Percentiles rank a stretch among this genome's conserved stretches.
These are phyloP conservation scores for Caranx ignobilis DNA, from an alignment of 2,113 vertebrate genomes.

Conservation along the genomic window DNA sequence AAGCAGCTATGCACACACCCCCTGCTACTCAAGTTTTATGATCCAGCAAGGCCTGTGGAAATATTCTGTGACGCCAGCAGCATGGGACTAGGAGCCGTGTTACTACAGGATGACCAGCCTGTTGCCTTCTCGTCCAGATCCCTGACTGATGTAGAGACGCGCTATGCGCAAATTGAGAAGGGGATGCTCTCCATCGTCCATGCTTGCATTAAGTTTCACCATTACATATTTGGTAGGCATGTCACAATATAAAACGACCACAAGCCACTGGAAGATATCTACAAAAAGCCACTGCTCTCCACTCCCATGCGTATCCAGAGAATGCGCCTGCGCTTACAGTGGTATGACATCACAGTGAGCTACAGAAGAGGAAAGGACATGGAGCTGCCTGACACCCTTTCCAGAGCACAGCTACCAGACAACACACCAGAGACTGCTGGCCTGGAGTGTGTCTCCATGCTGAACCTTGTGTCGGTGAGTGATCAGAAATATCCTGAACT, in stretches of 20 bases:
- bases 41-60: too few species aligned
- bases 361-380: constrained; percentile 2
- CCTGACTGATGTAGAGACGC: not conserved
- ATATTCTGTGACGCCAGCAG: too few species aligned
- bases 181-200: too few species aligned
- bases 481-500: not conserved
- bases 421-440: not conserved
- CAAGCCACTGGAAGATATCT: not conserved
- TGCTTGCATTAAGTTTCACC: too few species aligned
- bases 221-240: too few species aligned
- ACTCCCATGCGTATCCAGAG: not conserved
- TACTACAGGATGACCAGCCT: too few species aligned
- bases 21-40: too few species aligned
- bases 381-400: not conserved
- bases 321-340: not conserved
- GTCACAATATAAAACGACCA: not conserved
- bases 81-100: too few species aligned
- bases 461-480: not conserved
- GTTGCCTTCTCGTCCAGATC: too few species aligned
- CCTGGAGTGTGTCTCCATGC: not conserved
- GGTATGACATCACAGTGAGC: not conserved
- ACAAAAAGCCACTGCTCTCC: not conserved
- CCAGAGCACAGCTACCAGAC: not conserved
- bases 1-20: too few species aligned
- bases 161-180: too few species aligned